Base-by-base conservation (phyloP, 2,113 vertebrate genomes). In the Hiodon tergisus region DNA sequence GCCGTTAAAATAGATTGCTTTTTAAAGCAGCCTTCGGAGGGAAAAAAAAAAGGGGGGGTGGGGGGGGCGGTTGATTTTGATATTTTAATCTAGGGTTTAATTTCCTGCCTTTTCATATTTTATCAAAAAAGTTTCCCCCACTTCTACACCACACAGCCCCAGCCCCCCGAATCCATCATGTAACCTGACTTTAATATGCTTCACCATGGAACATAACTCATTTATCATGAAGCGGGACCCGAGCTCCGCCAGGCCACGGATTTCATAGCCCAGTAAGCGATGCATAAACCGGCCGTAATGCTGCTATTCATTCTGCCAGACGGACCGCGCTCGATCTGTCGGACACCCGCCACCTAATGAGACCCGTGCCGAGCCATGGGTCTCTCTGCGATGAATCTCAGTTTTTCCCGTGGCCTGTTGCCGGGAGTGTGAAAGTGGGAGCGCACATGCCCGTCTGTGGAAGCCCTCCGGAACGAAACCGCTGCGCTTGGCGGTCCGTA, bases 31-130 rank as follows among this genome's bases (percentile, higher is more conserved):
- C 86, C 78, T 80, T 75, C 57, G 54, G 67, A 70, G 83, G 81
- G 76, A 72, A 74, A 59, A 66, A 70, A 68, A 77, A 6, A 59
- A 72, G 67, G 47, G 17, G n/a, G n/a, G n/a, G n/a, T n/a, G n/a
- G n/a, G n/a, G n/a, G n/a, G n/a, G n/a, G n/a, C n/a, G 31, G 61
- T 52, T 68, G 79, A 73, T 82, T 88, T 84, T 83, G 71, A 80
- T 84, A 89, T 89, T 90, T 91, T 87, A 79, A 73, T 81, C 85
- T 72, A n/a, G 77, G 71, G 81, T 83, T 89, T 86, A 88, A 91
- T 90, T 88, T 91, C 85, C 88, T 87, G 77, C 77, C 77, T 77
- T 86, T 87, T 81, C 86, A 91, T 88, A 87, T 88, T 89, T 89
- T 81, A 88, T 86, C 80, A 81, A 80, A 86, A 31, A 31, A 74